These are phyloP conservation scores for Corythucha ciliata DNA, from an alignment of 2,888 invertebrate species.

Conservation along the genomic window DNA sequence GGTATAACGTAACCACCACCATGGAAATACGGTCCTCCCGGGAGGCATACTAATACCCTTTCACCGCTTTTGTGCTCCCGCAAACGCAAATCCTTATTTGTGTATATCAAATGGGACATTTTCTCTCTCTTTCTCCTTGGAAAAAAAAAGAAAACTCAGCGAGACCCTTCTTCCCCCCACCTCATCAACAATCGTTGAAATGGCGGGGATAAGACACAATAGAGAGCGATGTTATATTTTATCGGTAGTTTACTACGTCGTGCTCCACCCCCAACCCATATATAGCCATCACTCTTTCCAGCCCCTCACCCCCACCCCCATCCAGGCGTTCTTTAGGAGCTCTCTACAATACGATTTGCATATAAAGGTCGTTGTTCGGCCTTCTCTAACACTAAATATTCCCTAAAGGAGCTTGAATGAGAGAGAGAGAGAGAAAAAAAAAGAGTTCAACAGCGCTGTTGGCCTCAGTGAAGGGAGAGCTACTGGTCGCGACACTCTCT, in stretches of 20 bases:
- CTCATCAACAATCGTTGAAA: not conserved
- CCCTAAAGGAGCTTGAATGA: too few relatives aligned
- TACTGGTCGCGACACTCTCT: too few relatives aligned
- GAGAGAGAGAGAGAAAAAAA: too few relatives aligned
- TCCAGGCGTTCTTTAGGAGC: slow-evolving; percentile 1
- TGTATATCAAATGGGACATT: slow-evolving; percentile 33
- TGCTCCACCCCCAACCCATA: slow-evolving; percentile 16
- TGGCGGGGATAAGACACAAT: slow-evolving; percentile 16
- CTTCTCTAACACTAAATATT: slow-evolving; percentile 24
- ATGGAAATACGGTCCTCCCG: slow-evolving; percentile 8
- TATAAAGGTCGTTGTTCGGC: slow-evolving; percentile 28
- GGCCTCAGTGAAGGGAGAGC: too few relatives aligned
- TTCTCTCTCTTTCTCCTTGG: slow-evolving; percentile 26
- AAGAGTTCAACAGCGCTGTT: too few relatives aligned
- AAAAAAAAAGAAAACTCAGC: slow-evolving; percentile 13
- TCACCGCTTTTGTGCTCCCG: slow-evolving; percentile 30
- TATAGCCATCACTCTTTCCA: slow-evolving; percentile 9
- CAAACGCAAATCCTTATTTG: slow-evolving; percentile 32
- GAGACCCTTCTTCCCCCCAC: not conserved
- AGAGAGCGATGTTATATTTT: slow-evolving; percentile 31
- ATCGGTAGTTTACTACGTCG: slow-evolving; percentile 31
- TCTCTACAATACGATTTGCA: slow-evolving; percentile 29
- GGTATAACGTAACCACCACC: not conserved
- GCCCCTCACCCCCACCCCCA: slow-evolving; percentile 13
- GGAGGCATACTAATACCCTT: slow-evolving; percentile 29